Percentiles rank a stretch among this genome's conserved stretches.
Evolutionary conservation across 1,140 invertebrate genomes (phyloP).

Genomic region (Trachymyrmex cornetzi): DNA sequence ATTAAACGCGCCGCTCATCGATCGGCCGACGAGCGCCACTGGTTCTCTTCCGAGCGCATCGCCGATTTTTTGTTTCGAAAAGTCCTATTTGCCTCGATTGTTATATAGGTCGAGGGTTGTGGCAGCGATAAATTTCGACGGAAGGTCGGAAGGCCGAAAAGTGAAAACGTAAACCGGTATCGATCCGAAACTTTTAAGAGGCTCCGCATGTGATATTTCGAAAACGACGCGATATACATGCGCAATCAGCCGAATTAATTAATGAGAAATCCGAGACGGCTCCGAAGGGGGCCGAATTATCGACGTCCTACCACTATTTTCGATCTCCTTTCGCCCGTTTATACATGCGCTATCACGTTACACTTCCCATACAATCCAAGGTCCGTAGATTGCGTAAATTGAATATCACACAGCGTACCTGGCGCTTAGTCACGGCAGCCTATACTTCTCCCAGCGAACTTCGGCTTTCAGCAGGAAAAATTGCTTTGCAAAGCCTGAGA

Average conservation of each 20-base stretch:
- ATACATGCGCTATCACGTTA: slow-evolving; percentile 36
- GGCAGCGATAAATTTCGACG: slow-evolving; percentile 34
- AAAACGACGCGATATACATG: background rate
- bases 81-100: background rate
- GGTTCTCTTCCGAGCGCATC: background rate
- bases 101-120: slow-evolving; percentile 37
- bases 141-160: slow-evolving; percentile 31
- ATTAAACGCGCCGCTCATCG: slow-evolving; percentile 35
- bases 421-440: background rate
- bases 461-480: no score
- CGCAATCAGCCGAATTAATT: slow-evolving; percentile 7
- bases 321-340: slow-evolving; percentile 14
- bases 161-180: slow-evolving; percentile 46
- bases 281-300: background rate
- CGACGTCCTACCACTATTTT: background rate
- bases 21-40: slow-evolving; percentile 16
- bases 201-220: background rate
- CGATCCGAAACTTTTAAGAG: slow-evolving; percentile 27
- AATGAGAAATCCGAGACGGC: background rate
- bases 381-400: slow-evolving; percentile 29
- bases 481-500: no score
- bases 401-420: background rate
- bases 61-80: slow-evolving; percentile 3
- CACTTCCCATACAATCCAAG: slow-evolving; percentile 12
- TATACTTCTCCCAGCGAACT: background rate